Evolutionary conservation across 2,888 invertebrate species (phyloP).

Genomic region (Pterostichus madidus): DNA sequence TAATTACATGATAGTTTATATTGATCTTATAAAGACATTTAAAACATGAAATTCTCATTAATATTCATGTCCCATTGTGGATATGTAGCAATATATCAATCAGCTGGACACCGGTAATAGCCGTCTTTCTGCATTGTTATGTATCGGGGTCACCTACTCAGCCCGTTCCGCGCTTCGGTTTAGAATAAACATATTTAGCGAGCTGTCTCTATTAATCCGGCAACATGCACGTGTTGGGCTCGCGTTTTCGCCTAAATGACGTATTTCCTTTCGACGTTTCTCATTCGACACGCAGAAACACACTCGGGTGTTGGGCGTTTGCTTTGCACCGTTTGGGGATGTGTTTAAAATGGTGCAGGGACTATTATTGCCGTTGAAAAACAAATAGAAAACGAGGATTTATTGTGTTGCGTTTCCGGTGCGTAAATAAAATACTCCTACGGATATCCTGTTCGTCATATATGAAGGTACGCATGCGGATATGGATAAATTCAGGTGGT

Average conservation of each 20-base stretch:
- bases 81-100: slow-evolving; percentile 34
- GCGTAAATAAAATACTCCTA: slow-evolving; percentile 61
- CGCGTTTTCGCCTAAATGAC: slow-evolving; percentile 51
- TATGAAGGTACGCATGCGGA: background rate
- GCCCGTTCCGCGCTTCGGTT: background rate
- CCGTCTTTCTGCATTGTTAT: slow-evolving; percentile 50
- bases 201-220: slow-evolving; percentile 48
- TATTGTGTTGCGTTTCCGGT: slow-evolving; percentile 58
- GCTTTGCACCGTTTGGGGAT: slow-evolving; percentile 27
- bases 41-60: slow-evolving; percentile 34
- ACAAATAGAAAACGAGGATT: slow-evolving; percentile 60
- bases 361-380: slow-evolving; percentile 38
- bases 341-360: slow-evolving; percentile 20
- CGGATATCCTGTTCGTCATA: slow-evolving; percentile 44
- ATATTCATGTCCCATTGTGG: slow-evolving; percentile 33
- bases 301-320: background rate
- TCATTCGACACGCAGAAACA: slow-evolving; percentile 51
- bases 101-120: slow-evolving; percentile 25
- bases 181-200: slow-evolving; percentile 51
- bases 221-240: slow-evolving; percentile 14
- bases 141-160: slow-evolving; percentile 44
- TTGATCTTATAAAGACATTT: slow-evolving; percentile 50
- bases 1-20: slow-evolving; percentile 17
- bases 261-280: slow-evolving; percentile 53
- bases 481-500: slow-evolving; percentile 18